Percentiles rank a stretch among this genome's conserved stretches.
phyloP scores from a whole-genome alignment of 2,888 invertebrate genomes.

The Diadegma fenestrale region DNA sequence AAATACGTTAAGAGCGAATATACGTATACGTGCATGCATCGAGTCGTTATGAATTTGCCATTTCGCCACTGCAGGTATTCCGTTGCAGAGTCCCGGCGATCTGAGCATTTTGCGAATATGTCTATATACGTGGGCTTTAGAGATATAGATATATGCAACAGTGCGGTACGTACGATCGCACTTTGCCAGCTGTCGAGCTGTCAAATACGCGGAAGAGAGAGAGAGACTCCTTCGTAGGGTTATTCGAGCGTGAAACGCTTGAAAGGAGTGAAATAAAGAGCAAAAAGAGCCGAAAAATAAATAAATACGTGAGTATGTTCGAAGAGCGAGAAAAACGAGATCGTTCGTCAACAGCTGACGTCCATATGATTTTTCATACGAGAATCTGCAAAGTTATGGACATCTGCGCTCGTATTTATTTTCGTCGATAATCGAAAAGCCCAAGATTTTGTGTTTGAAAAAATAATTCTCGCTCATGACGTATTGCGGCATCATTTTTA shows the following conservation, averaged over 20 bases:
- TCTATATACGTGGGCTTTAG: background rate
- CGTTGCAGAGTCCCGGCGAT: conserved; percentile 28
- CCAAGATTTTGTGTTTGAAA: conserved; percentile 3
- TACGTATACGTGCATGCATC: background rate
- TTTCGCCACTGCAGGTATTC: conserved; percentile 50
- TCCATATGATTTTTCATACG: background rate
- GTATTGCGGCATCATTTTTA: background rate
- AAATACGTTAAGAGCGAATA: background rate
- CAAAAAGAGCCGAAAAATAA: conserved; percentile 4
- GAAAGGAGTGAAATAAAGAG: conserved; percentile 4
- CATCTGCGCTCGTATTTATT: background rate
- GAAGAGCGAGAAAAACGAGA: conserved; percentile 27
- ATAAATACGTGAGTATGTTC: background rate
- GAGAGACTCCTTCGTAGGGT: conserved; percentile 8
- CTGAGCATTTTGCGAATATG: background rate
- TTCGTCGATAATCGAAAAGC: conserved; percentile 23
- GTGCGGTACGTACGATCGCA: conserved; percentile 16
- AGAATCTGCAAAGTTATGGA: background rate
- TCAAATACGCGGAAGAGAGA: conserved; percentile 37
- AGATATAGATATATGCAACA: background rate
- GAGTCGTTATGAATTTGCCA: conserved; percentile 48
- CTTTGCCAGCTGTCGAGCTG: conserved; percentile 65
- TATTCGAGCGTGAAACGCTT: conserved; percentile 18
- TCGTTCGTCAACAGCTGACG: background rate
- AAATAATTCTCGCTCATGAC: background rate